These are phyloP conservation scores for Brachionus manjavacas DNA, from an alignment of 1,140 invertebrate species.

Conservation along the genomic window DNA sequence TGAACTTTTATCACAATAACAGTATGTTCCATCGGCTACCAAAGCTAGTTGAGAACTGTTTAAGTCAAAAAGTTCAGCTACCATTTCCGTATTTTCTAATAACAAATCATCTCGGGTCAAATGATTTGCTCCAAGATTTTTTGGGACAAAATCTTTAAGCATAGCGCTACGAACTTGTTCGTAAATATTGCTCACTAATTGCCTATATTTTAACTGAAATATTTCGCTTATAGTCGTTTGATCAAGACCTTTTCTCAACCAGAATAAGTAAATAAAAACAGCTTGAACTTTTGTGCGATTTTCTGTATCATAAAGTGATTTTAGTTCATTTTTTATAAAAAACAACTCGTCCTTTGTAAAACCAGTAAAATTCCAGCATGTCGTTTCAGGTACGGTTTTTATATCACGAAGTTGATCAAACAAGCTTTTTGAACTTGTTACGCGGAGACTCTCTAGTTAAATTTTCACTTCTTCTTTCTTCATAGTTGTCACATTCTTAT, in stretches of 20 bases:
- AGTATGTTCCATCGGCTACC: background rate
- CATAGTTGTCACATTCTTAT: background rate
- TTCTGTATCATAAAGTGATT: background rate
- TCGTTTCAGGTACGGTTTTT: background rate
- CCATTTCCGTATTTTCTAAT: background rate
- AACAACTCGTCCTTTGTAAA: background rate
- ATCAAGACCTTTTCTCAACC: background rate
- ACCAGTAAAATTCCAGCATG: background rate
- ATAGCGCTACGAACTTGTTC: background rate
- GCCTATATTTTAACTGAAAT: background rate
- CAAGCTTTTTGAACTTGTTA: background rate
- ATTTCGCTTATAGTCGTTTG: background rate
- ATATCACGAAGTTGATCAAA: background rate
- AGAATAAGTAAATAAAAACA: background rate
- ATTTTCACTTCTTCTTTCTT: background rate
- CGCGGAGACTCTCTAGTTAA: background rate
- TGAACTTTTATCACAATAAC: background rate
- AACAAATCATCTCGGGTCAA: background rate
- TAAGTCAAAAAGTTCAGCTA: background rate
- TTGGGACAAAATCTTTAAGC: background rate
- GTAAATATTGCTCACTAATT: background rate
- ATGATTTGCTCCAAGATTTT: background rate
- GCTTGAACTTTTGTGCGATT: background rate
- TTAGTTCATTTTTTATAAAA: background rate
- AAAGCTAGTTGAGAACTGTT: background rate